Evolutionary conservation across 2,113 vertebrate species (phyloP), one percentile per base, ranked within the genome.

Genomic region (Bagarius yarrelli): DNA sequence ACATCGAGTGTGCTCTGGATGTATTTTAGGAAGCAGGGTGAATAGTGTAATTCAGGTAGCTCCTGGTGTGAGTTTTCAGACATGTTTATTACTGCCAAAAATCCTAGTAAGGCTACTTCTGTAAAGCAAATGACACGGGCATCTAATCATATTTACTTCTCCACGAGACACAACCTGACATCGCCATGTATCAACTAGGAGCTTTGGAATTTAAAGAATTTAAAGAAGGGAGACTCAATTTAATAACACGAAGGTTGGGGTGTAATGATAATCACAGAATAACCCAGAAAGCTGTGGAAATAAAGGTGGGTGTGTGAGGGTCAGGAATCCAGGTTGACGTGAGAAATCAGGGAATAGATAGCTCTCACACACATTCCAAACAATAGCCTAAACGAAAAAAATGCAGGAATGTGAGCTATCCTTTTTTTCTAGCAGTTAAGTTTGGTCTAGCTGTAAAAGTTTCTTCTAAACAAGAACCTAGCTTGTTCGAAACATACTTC

Each of bases 321-420:
- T 44, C 50, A 71, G 30, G 59, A 78, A 40, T 66, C 36, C 25
- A 50, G 61, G 52, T 50, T 76, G 25, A 56, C 18, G 52, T n/a
- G 25, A 74, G 30, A 60, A 50, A 64, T 32, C 52, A 69, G 70
- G 57, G 72, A 80, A 78, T 11, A 50, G n/a, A 72, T n/a, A 21
- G 18, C 69, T 76, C 80, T 75, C 36, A 57, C 52, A 67, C 32
- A 66, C 5, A 27, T 52, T 18, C 59, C 40, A 50, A 32, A 67
- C 52, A 36, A 11, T 52, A 70, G 81, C 40, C 81, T 82, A 67
- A 76, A 76, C 63, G 4, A 15, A 56, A 47, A 76, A 57, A 0
- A 3, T 30, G 27, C n/a, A 30, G 56, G 55, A 75, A 73, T 73
- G 69, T 36, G 11, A 30, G 27, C 67, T n/a, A 71, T 71, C 50